Percentiles rank a stretch among this genome's conserved stretches.
Conservation (phyloP, 1,140 invertebrate genomes). For the Musca domestica region DNA sequence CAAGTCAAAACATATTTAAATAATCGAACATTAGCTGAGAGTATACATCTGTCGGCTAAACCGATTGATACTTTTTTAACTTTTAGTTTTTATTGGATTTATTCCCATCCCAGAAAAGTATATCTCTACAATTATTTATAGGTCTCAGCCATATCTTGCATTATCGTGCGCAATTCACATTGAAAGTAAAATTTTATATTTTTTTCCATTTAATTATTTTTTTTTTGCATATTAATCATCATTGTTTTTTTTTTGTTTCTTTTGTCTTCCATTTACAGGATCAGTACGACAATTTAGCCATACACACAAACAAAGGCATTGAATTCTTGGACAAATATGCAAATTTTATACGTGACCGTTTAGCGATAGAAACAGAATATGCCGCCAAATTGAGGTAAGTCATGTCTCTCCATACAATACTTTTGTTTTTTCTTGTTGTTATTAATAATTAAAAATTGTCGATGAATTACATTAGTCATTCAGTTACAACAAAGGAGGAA, state of each 20-base stretch:
- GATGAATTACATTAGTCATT: no score
- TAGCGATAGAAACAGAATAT: slow-evolving; percentile 94
- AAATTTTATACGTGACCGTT: slow-evolving; percentile 90
- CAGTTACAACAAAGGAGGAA: no score
- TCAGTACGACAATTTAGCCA: slow-evolving; percentile 93
- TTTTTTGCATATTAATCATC: slow-evolving; percentile 6
- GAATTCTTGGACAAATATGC: slow-evolving; percentile 95
- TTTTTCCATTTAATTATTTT: background rate
- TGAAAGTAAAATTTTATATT: background rate
- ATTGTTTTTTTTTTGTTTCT: slow-evolving; percentile 1
- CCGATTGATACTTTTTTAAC: no score
- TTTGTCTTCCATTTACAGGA: slow-evolving; percentile 68
- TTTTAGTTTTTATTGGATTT: no score
- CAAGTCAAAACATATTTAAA: no score
- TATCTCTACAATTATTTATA: no score
- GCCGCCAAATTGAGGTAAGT: slow-evolving; percentile 89
- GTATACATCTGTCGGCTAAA: no score
- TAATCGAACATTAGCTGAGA: no score
- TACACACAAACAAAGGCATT: slow-evolving; percentile 95
- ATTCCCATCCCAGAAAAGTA: no score
- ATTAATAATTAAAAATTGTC: background rate
- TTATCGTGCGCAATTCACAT: no score
- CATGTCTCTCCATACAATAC: background rate
- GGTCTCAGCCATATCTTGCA: no score
- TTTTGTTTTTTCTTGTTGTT: background rate